Evolutionary conservation across 2,113 vertebrate genomes (phyloP).

Genomic region (Monarcha castaneiventris): DNA sequence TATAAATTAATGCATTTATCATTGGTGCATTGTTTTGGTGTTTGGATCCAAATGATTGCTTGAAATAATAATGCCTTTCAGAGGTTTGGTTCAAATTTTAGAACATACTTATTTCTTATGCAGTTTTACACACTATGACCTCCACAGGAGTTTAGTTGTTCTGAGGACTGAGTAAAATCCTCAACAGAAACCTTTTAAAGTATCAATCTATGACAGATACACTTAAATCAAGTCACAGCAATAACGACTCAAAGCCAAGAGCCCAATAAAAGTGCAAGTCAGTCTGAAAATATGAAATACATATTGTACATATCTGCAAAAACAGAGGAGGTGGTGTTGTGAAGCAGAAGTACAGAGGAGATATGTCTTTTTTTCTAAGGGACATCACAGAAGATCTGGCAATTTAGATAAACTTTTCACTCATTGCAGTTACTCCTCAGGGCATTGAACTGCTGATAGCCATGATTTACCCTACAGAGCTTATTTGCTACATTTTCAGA

Average conservation of each 20-base stretch:
- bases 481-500: slow-evolving; percentile 25
- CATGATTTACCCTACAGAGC: not conserved
- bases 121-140: not conserved
- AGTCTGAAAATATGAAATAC: not conserved
- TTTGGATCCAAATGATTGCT: not conserved
- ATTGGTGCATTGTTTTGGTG: not conserved
- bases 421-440: slow-evolving; percentile 19
- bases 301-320: not conserved
- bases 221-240: not conserved
- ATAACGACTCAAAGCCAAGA: not conserved
- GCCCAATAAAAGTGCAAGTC: not conserved
- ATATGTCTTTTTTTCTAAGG: slow-evolving; percentile 21
- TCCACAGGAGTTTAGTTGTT: not conserved
- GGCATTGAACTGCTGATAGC: not conserved
- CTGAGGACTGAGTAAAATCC: not conserved
- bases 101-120: not conserved
- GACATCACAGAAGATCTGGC: slow-evolving; percentile 22
- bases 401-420: slow-evolving; percentile 42
- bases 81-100: not conserved
- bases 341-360: not conserved
- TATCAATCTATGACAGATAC: not conserved
- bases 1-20: slow-evolving; percentile 35
- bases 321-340: not conserved
- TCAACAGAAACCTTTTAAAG: not conserved
- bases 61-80: not conserved